Percentiles rank a stretch among this genome's conserved stretches.
Evolutionary conservation across 1,140 invertebrate species (phyloP).

Genomic region (Leptopilina boulardi): DNA sequence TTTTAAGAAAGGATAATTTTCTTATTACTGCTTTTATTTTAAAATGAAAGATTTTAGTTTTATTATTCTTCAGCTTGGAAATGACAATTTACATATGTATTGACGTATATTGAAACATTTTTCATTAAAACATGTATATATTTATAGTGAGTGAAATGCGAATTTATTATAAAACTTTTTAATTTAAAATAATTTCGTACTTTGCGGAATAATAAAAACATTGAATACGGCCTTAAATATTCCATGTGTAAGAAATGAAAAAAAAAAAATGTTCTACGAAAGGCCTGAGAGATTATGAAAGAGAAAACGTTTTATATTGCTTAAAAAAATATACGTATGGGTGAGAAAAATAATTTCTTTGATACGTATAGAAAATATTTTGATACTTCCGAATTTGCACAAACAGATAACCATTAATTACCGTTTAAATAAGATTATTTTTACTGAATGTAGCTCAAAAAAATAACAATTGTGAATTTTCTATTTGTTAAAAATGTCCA

Average conservation of each 20-base stretch:
- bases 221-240: constrained; percentile 71
- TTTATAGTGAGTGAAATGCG: constrained; percentile 40
- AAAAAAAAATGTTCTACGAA: constrained; percentile 60
- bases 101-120: constrained; percentile 61
- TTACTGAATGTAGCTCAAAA: constrained; percentile 69
- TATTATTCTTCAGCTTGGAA: too few species aligned
- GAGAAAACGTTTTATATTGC: constrained; percentile 45
- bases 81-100: too few species aligned
- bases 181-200: constrained; percentile 66
- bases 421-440: constrained; percentile 73
- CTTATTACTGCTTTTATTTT: neutral
- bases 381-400: constrained; percentile 73
- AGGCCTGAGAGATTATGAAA: constrained; percentile 52
- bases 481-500: constrained; percentile 55
- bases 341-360: constrained; percentile 48
- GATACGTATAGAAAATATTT: constrained; percentile 71
- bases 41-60: too few species aligned
- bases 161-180: constrained; percentile 56
- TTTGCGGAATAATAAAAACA: constrained; percentile 59
- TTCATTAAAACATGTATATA: constrained; percentile 53
- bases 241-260: constrained; percentile 66
- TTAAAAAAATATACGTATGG: constrained; percentile 49
- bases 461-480: constrained; percentile 55
- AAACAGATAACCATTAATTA: constrained; percentile 62
- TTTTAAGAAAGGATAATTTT: neutral